Conservation (phyloP, 2,113 vertebrate genomes). For the Lampris megalopsis region DNA sequence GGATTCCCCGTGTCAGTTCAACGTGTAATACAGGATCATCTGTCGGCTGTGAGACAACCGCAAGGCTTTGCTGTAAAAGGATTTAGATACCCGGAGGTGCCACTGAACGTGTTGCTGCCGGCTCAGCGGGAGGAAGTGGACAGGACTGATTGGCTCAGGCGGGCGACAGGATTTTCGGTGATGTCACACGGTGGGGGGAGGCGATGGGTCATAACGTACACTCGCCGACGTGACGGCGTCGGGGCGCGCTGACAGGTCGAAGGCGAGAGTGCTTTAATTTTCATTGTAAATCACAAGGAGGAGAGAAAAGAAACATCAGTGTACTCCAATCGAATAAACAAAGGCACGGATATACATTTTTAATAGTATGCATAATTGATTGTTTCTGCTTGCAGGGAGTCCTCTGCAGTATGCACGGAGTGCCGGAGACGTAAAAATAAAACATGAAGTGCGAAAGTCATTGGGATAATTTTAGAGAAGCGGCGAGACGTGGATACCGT, state of each 20-base stretch:
- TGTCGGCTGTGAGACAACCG: slow-evolving; percentile 63
- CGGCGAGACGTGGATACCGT: slow-evolving; percentile 49
- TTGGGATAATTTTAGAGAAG: slow-evolving; percentile 73
- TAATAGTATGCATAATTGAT: slow-evolving; percentile 81
- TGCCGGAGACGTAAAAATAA: slow-evolving; percentile 78
- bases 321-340: slow-evolving; percentile 76
- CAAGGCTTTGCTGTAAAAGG: slow-evolving; percentile 65
- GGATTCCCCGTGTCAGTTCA: slow-evolving; percentile 61
- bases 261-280: slow-evolving; percentile 42
- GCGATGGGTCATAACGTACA: slow-evolving; percentile 26
- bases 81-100: slow-evolving; percentile 63
- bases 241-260: not conserved
- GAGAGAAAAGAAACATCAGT: slow-evolving; percentile 66
- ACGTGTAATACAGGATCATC: slow-evolving; percentile 72
- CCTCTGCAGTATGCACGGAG: slow-evolving; percentile 77
- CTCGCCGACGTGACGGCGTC: slow-evolving; percentile 2
- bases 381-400: slow-evolving; percentile 76
- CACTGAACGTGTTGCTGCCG: slow-evolving; percentile 55
- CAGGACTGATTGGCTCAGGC: slow-evolving; percentile 45
- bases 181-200: slow-evolving; percentile 70
- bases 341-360: slow-evolving; percentile 81
- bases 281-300: slow-evolving; percentile 62
- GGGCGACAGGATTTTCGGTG: slow-evolving; percentile 46
- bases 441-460: slow-evolving; percentile 76
- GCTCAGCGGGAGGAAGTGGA: slow-evolving; percentile 31